Percentiles rank a stretch among this genome's conserved stretches.
Evolutionary conservation across 30 jellyfish, hydroid and myxozoan species (phyloP).

Genomic region (Clytia hemisphaerica): DNA sequence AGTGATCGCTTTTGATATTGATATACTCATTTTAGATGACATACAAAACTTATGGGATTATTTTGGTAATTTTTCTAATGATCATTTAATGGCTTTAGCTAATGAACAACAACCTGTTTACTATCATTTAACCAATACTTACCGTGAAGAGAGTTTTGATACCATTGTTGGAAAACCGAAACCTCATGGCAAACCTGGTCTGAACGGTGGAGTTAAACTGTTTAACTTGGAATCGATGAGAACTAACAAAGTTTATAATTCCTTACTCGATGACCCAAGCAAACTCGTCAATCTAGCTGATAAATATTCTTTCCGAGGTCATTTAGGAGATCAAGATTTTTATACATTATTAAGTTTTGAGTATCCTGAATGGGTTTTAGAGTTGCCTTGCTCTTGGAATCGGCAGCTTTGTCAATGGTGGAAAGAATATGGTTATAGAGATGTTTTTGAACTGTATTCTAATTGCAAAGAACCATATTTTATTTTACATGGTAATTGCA

Average conservation of each 20-base stretch:
- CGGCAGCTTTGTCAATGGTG: conserved; percentile 95
- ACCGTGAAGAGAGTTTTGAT: conserved; percentile 48
- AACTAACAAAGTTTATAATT: conserved; percentile 47
- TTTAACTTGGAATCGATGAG: conserved; percentile 63
- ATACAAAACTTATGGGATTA: conserved; percentile 39
- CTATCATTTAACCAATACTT: conserved; percentile 55
- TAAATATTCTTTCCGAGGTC: conserved; percentile 68
- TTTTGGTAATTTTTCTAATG: too few species aligned
- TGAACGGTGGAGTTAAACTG: conserved; percentile 81
- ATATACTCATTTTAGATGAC: conserved; percentile 55
- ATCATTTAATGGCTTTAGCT: conserved; percentile 63
- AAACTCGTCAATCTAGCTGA: conserved; percentile 42
- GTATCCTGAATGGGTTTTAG: conserved; percentile 53
- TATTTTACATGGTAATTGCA: conserved; percentile 81
- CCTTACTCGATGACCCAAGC: conserved; percentile 20
- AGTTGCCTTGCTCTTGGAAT: conserved; percentile 91
- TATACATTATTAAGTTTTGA: conserved; percentile 62
- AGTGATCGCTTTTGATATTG: conserved; percentile 70
- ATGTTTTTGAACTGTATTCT: conserved; percentile 56
- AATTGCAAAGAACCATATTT: conserved; percentile 57
- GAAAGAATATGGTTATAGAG: conserved; percentile 58
- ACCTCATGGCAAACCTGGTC: conserved; percentile 79
- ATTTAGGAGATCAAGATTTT: conserved; percentile 88
- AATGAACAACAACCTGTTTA: conserved; percentile 91
- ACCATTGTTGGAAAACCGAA: conserved; percentile 77